These are phyloP conservation scores for Burhinus bistriatus DNA, from an alignment of 2,113 vertebrate genomes.

Conservation along the genomic window DNA sequence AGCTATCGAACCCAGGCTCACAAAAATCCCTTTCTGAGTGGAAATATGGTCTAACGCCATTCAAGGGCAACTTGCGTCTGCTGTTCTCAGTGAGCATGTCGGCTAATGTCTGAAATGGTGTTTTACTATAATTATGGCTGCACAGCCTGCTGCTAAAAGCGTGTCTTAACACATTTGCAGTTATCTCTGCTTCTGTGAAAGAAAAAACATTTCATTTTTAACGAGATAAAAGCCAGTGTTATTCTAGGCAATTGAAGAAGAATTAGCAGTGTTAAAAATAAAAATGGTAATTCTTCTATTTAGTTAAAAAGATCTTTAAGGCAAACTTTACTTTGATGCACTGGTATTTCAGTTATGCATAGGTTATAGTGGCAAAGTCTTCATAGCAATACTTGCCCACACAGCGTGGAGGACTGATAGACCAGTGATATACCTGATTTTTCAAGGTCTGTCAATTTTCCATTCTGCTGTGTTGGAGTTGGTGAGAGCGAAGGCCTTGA, in stretches of 20 bases:
- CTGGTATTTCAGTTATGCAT: background rate
- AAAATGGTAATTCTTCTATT: background rate
- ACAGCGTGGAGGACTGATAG: background rate
- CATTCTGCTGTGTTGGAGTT: background rate
- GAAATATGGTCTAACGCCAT: background rate
- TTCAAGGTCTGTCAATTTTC: background rate
- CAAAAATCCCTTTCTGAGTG: background rate
- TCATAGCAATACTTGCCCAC: background rate
- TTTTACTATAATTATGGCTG: background rate
- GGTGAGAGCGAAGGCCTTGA: background rate
- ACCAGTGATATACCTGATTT: background rate
- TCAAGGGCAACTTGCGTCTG: background rate
- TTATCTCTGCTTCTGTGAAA: background rate
- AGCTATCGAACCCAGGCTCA: background rate
- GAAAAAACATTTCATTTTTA: background rate
- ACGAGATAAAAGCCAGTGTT: background rate
- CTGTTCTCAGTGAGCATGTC: background rate
- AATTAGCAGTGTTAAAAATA: background rate
- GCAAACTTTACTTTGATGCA: background rate
- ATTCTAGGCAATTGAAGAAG: background rate
- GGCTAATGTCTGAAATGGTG: background rate
- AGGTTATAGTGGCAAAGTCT: background rate
- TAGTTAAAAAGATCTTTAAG: background rate
- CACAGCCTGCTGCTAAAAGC: background rate
- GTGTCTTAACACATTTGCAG: background rate